phyloP scores from a whole-genome alignment of 2,888 invertebrate genomes.

The Thera obeliscata region DNA sequence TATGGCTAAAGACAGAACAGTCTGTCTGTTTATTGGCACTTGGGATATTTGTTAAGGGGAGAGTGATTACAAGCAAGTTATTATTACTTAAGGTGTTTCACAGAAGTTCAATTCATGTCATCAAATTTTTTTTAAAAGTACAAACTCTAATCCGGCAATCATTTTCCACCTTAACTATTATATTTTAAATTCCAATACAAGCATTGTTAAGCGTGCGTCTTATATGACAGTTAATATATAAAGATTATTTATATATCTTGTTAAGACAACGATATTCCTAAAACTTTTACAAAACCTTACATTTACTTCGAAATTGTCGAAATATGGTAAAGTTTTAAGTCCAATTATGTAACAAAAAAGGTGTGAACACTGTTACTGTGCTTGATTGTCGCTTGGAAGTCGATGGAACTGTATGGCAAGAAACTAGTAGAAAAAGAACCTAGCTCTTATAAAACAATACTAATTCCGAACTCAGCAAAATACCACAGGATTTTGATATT shows the following conservation, averaged over 20 bases:
- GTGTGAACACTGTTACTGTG: neutral
- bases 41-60: slow-evolving; percentile 58
- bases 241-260: slow-evolving; percentile 74
- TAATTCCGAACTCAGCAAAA: neutral
- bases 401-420: neutral
- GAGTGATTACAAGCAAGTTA: neutral
- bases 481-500: neutral
- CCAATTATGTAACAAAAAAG: slow-evolving; percentile 29
- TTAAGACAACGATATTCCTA: slow-evolving; percentile 61
- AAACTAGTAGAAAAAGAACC: too few species aligned
- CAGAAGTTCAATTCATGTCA: neutral
- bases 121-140: neutral
- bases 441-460: too few species aligned
- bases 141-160: neutral
- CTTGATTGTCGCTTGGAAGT: neutral
- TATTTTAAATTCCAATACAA: slow-evolving; percentile 28
- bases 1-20: slow-evolving; percentile 77
- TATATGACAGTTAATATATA: slow-evolving; percentile 77
- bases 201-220: slow-evolving; percentile 61
- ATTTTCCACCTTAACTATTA: neutral
- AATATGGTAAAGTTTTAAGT: slow-evolving; percentile 69
- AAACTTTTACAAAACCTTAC: slow-evolving; percentile 57
- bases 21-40: slow-evolving; percentile 74
- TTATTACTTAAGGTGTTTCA: slow-evolving; percentile 1
- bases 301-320: slow-evolving; percentile 72